phyloP scores from a whole-genome alignment of 2,797 vertebrate species.

The Cynopterus sphinx region DNA sequence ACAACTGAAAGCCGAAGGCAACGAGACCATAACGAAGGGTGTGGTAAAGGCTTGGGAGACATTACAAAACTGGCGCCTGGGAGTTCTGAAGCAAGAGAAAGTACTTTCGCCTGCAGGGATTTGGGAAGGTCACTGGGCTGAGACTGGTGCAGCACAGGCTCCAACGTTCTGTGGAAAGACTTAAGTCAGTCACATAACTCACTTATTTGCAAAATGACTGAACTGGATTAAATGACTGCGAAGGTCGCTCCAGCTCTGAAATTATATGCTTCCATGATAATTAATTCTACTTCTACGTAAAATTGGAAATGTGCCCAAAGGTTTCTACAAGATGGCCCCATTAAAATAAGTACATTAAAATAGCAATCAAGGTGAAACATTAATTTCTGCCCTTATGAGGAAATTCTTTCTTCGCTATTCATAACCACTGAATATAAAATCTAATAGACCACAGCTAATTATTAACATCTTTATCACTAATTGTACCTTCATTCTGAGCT shows the following conservation, averaged over 20 bases:
- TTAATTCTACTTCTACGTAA: constrained; percentile 68
- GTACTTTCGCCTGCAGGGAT: background rate
- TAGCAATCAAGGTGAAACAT: constrained; percentile 65
- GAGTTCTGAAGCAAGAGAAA: background rate
- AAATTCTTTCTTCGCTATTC: constrained; percentile 68
- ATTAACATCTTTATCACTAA: constrained; percentile 78
- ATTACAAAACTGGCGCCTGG: background rate
- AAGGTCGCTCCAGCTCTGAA: constrained; percentile 52
- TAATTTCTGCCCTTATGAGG: constrained; percentile 62
- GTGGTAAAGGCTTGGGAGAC: too few species aligned
- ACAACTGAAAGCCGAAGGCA: background rate
- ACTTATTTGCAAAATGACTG: constrained; percentile 57
- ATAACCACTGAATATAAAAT: constrained; percentile 66
- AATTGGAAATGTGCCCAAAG: constrained; percentile 66
- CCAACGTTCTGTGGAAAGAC: background rate
- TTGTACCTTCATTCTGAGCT: constrained; percentile 67
- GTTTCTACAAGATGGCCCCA: constrained; percentile 58
- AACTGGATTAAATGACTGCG: constrained; percentile 46
- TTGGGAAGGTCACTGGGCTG: background rate
- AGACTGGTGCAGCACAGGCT: background rate
- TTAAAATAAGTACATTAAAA: constrained; percentile 76
- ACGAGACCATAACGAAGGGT: background rate
- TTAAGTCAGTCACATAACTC: background rate
- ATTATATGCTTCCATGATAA: constrained; percentile 68
- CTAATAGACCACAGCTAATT: constrained; percentile 71